A percentile compares a stretch with the other conserved stretches of the same genome.
These are phyloP conservation scores for Glareola pratincola DNA, from an alignment of 2,113 vertebrate species.

Conservation along the genomic window DNA sequence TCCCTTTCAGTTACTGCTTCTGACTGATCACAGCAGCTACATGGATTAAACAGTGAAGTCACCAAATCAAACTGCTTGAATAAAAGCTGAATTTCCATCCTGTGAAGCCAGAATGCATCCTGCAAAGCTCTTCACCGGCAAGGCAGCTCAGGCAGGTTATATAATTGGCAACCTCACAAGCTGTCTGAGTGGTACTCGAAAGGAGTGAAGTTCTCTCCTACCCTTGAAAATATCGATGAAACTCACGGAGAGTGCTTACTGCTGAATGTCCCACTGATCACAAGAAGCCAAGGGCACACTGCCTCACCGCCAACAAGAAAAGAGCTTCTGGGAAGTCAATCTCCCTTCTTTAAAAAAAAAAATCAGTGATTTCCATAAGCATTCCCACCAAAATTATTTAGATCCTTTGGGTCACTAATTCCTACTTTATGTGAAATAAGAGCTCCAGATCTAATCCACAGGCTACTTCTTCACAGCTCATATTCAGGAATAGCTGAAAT, in stretches of 20 bases:
- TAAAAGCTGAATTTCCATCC: constrained; percentile 23
- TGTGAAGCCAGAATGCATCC: not conserved
- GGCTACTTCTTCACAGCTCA: not conserved
- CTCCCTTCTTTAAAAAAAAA: too few relatives aligned
- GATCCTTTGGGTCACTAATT: not conserved
- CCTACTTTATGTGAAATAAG: accelerated
- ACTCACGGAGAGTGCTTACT: not conserved
- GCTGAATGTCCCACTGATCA: constrained; percentile 13
- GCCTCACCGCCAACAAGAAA: not conserved
- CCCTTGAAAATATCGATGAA: constrained; percentile 17
- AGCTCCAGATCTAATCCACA: not conserved
- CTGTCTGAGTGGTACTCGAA: constrained; percentile 3
- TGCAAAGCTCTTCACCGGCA: constrained; percentile 4
- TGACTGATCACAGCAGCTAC: not conserved
- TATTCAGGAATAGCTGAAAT: not conserved
- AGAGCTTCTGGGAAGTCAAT: not conserved
- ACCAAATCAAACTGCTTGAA: not conserved
- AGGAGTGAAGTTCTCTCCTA: constrained; percentile 20
- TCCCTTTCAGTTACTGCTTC: not conserved
- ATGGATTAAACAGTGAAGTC: not conserved
- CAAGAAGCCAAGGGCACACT: not conserved
- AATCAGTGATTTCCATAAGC: not conserved
- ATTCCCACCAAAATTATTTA: not conserved
- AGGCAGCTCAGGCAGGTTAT: not conserved
- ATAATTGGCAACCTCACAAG: constrained; percentile 30